Conservation (phyloP, 1,140 invertebrate species). For the Apis mellifera region Amel_HAv3.1 CM009935.2:9414501-9415000, state of each 20-base stretch:
- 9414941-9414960: slow-evolving; percentile 35
- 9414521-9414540: not conserved
- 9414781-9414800: not conserved
- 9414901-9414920: slow-evolving; percentile 28
- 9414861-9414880: slow-evolving; percentile 22
- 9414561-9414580: too few relatives aligned
- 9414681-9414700: not conserved
- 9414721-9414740: not conserved
- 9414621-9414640: not conserved
- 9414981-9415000: not conserved
- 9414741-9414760: slow-evolving; percentile 11
- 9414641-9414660: not conserved
- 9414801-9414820: slow-evolving; percentile 27
- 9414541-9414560: too few relatives aligned
- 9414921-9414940: slow-evolving; percentile 48
- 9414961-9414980: not conserved
- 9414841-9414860: slow-evolving; percentile 14
- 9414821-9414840: slow-evolving; percentile 47
- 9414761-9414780: slow-evolving; percentile 20
- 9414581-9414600: too few relatives aligned
- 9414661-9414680: too few relatives aligned
- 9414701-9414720: not conserved
- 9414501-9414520: slow-evolving; percentile 20
- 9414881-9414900: slow-evolving; percentile 15
- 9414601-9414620: too few relatives aligned